Evolutionary conservation across 2,888 invertebrate species (phyloP), one percentile per base, ranked within the genome.

Genomic region (Apamea sordens): DNA sequence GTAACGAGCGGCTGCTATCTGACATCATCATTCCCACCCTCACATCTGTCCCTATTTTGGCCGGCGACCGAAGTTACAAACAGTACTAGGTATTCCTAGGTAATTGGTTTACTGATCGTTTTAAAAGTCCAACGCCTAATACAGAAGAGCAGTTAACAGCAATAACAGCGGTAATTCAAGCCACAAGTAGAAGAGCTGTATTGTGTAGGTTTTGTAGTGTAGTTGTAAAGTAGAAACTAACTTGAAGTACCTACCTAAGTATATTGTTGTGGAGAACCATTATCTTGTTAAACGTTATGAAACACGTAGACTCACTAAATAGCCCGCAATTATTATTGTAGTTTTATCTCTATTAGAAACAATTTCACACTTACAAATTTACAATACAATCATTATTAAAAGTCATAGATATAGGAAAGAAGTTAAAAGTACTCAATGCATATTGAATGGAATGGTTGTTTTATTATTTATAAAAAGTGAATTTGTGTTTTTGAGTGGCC

Each of bases 201-300:
- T 73, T 73, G 80, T 13, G 47, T 56, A 65, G 24, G 24, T 28
- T 53, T 44, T 73, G 81, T 56, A 74, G n/a, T 64, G 47, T 65
- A 78, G 59, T 41, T 67, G 67, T 77, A 50, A 53, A 44, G n/a
- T 53, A 61, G 59, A 65, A 59, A 75, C 82, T 68, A 76, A 82
- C 64, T 81, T 61, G n/a, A 65, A 70, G 59, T 82, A 47, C 11
- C 13, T 82, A 47, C 11, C 13, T 47, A 47, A 56, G 21, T 53
- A 53, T 53, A 53, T 61, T 73, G 68, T 63, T 63, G 69, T 59
- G 53, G 59, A 50, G 41, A 50, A 53, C 36, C 36, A 77, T 74
- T 75, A 85, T 77, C 71, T 80, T 61, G 73, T 77, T 77, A 76
- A 44, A 84, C 50, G 76, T 24, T 80, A 84, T 59, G 63, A 71